Evolutionary conservation across 1,140 invertebrate species (phyloP).

Genomic region (Conus ventricosus): DNA sequence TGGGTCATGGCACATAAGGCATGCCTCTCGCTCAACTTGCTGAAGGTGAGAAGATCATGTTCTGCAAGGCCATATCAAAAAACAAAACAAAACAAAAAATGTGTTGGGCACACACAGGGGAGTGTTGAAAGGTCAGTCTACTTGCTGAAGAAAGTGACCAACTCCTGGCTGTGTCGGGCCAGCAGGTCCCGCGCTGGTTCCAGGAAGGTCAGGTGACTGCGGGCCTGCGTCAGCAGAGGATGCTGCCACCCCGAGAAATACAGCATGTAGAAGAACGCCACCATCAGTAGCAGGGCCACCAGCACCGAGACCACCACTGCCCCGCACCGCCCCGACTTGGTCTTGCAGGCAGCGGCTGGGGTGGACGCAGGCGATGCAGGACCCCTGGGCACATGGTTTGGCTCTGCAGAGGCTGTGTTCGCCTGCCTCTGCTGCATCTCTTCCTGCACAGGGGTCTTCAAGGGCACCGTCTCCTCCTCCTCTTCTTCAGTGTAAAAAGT

Average conservation of each 20-base stretch:
- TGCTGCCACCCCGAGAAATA: conserved; percentile 64
- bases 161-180: conserved; percentile 45
- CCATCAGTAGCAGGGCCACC: conserved; percentile 57
- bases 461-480: conserved; percentile 47
- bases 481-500: conserved; percentile 52
- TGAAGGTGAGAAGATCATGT: too few relatives aligned
- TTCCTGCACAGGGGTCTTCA: conserved; percentile 53
- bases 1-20: too few relatives aligned
- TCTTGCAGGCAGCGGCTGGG: conserved; percentile 28
- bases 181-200: conserved; percentile 63
- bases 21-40: too few relatives aligned
- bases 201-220: conserved; percentile 59
- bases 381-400: conserved; percentile 48
- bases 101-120: too few relatives aligned
- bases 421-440: conserved; percentile 62
- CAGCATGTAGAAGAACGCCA: conserved; percentile 55
- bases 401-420: conserved; percentile 13
- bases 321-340: conserved; percentile 41
- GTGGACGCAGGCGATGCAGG: conserved; percentile 25
- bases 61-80: too few relatives aligned
- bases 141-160: conserved; percentile 41
- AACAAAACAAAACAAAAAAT: too few relatives aligned
- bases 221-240: conserved; percentile 55
- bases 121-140: background rate
- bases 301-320: conserved; percentile 55